Conservation (phyloP, 2,888 invertebrate genomes). For the Drosophila imparisetae region DNA sequence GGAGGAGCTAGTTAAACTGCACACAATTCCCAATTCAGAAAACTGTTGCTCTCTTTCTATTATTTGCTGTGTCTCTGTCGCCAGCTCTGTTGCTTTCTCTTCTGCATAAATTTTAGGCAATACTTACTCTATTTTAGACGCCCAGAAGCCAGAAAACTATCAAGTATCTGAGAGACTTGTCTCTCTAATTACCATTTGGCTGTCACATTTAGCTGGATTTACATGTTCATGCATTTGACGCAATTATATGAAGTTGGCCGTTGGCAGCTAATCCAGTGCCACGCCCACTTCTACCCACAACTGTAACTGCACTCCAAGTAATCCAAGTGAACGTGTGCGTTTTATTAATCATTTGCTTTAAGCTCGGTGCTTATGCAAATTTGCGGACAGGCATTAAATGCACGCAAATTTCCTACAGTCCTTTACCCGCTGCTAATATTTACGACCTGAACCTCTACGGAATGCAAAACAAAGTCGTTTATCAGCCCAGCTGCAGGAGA, state of each 20-base stretch:
- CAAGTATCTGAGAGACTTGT: conserved; percentile 52
- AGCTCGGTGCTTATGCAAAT: conserved; percentile 67
- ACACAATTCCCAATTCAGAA: conserved; percentile 2
- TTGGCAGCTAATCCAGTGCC: conserved; percentile 43
- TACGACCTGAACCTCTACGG: conserved; percentile 20
- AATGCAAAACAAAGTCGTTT: conserved; percentile 37
- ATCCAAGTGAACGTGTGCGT: conserved; percentile 51
- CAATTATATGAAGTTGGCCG: conserved; percentile 56
- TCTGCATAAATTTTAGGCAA: conserved; percentile 25
- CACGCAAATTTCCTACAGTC: conserved; percentile 40
- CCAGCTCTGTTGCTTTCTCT: background rate
- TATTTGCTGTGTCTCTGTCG: background rate
- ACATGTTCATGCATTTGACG: conserved; percentile 70
- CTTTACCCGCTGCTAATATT: conserved; percentile 32
- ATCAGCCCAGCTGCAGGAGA: conserved; percentile 24
- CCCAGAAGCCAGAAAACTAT: conserved; percentile 34
- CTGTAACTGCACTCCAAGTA: conserved; percentile 30
- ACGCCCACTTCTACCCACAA: conserved; percentile 22
- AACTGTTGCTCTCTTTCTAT: background rate
- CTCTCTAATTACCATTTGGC: conserved; percentile 71
- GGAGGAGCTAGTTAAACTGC: conserved; percentile 15
- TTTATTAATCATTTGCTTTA: conserved; percentile 70
- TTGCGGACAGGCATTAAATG: conserved; percentile 61
- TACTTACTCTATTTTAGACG: conserved; percentile 3
- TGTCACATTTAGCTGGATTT: conserved; percentile 76